Conservation (phyloP, 2,113 vertebrate species). For the Alligator sinensis region DNA sequence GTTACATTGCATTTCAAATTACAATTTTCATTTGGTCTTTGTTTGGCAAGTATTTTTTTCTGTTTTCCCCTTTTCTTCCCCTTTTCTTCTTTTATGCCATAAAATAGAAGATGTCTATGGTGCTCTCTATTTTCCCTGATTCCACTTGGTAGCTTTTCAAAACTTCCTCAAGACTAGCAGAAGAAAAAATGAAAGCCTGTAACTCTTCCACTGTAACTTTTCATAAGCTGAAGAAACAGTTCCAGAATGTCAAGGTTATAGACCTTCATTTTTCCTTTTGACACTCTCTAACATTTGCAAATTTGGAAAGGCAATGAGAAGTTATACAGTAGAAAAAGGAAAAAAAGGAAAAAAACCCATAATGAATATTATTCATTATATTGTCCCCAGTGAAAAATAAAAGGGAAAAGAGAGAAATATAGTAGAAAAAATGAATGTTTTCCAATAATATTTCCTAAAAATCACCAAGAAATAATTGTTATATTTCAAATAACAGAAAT, state of each 20-base stretch:
- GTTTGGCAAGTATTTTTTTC: rapidly evolving
- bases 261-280: not conserved
- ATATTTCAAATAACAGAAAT: not conserved
- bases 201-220: no score
- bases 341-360: not conserved
- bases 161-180: not conserved
- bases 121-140: not conserved
- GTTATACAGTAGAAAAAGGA: not conserved
- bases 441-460: not conserved
- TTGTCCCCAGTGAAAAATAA: not conserved
- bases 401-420: not conserved
- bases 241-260: not conserved
- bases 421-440: not conserved
- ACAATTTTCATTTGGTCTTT: not conserved
- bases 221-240: not conserved
- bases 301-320: not conserved
- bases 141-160: not conserved
- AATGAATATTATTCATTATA: no score
- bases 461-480: not conserved
- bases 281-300: not conserved
- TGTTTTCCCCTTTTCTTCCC: not conserved
- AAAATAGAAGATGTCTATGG: not conserved
- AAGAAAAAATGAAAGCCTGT: no score
- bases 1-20: not conserved
- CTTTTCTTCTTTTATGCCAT: not conserved